These are phyloP conservation scores for Papilio elwesi DNA, from an alignment of 2,888 invertebrate species.

Conservation along the genomic window DNA sequence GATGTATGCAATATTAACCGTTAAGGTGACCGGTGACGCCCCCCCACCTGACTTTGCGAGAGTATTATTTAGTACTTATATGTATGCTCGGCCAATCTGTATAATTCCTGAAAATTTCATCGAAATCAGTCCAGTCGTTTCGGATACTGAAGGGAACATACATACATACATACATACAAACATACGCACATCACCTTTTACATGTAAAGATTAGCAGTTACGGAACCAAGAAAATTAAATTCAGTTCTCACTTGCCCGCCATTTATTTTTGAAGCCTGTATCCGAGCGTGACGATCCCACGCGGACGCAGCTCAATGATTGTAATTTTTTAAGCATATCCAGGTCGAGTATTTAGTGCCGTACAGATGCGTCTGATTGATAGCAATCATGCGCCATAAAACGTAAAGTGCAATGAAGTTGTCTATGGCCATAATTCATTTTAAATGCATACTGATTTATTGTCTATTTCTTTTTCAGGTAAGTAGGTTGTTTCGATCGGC, in stretches of 20 bases:
- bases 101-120: too few relatives aligned
- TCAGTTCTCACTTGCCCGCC: background rate
- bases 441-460: constrained; percentile 22
- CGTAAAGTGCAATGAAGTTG: constrained; percentile 23
- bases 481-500: constrained; percentile 23
- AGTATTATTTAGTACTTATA: too few relatives aligned
- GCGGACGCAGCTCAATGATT: constrained; percentile 32
- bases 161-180: too few relatives aligned
- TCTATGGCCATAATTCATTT: constrained; percentile 30
- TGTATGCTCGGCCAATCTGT: too few relatives aligned
- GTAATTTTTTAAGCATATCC: constrained; percentile 31
- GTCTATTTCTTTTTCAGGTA: constrained; percentile 35
- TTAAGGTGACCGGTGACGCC: too few relatives aligned
- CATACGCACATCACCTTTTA: background rate
- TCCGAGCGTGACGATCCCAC: constrained; percentile 29
- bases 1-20: too few relatives aligned
- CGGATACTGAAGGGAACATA: too few relatives aligned
- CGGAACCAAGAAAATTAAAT: background rate
- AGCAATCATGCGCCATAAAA: constrained; percentile 35
- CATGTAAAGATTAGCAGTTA: background rate
- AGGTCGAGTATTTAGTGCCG: constrained; percentile 39
- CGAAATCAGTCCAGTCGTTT: too few relatives aligned
- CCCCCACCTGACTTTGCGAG: too few relatives aligned
- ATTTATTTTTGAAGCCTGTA: constrained; percentile 30
- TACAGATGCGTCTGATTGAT: constrained; percentile 38